Evolutionary conservation across 2,888 invertebrate genomes (phyloP).

Genomic region (Sisyra nigra): DNA sequence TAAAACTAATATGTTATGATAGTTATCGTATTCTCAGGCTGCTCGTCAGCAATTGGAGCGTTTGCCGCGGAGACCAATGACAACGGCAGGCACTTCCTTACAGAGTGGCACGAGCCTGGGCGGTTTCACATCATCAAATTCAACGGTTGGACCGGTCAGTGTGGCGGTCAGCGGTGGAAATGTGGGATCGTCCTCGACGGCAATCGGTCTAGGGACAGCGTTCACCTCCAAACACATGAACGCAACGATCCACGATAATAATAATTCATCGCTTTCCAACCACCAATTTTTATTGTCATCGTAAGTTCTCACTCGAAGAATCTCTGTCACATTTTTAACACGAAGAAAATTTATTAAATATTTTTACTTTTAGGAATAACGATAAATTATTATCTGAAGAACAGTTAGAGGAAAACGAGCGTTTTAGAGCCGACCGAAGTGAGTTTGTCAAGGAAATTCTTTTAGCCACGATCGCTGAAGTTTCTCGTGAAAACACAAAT

Average conservation of each 20-base stretch:
- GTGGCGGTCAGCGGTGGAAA: conserved; percentile 22
- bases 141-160: conserved; percentile 15
- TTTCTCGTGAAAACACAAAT: not conserved
- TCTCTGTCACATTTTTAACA: not conserved
- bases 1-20: too few relatives aligned
- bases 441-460: conserved; percentile 55
- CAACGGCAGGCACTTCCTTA: conserved; percentile 26
- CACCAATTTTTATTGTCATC: conserved; percentile 8
- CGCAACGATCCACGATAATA: not conserved
- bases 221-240: conserved; percentile 11
- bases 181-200: conserved; percentile 14
- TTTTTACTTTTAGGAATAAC: conserved; percentile 17
- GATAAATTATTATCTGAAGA: conserved; percentile 36
- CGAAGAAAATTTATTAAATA: not conserved
- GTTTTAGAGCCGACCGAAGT: conserved; percentile 42
- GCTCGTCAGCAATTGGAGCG: conserved; percentile 81
- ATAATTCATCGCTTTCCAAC: not conserved
- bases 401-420: conserved; percentile 34
- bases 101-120: not conserved
- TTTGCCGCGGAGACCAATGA: conserved; percentile 63
- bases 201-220: conserved; percentile 23
- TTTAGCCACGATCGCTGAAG: conserved; percentile 30
- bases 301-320: conserved; percentile 3
- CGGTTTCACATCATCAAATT: conserved; percentile 10
- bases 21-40: conserved; percentile 32